These are phyloP conservation scores for Crambe crambe DNA, from an alignment of 37 sponge, comb jelly and placozoan genomes.

Conservation along the genomic window DNA sequence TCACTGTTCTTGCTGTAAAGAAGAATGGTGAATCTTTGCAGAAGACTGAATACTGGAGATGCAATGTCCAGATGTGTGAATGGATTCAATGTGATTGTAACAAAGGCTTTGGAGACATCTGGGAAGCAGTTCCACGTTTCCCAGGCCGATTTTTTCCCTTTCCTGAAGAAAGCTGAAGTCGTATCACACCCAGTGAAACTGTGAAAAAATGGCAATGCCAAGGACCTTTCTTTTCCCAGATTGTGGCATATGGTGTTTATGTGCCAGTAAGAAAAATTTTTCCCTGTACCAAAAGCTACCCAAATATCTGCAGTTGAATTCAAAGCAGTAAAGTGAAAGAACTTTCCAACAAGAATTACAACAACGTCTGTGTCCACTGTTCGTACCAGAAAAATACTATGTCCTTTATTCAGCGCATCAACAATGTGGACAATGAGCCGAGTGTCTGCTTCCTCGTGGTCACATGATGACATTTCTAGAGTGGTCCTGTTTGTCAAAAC, in stretches of 20 bases:
- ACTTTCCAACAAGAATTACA: neutral
- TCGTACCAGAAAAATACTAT: neutral
- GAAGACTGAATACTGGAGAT: too few relatives aligned
- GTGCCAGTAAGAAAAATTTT: neutral
- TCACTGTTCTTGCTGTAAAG: too few relatives aligned
- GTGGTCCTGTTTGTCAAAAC: neutral
- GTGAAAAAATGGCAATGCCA: neutral
- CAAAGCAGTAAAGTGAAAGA: neutral
- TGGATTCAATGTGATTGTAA: too few relatives aligned
- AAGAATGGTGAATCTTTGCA: too few relatives aligned
- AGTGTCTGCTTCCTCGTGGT: slow-evolving; percentile 16
- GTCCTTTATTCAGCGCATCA: slow-evolving; percentile 7
- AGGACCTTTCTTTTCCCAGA: neutral
- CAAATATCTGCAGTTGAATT: neutral
- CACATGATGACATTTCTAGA: slow-evolving; percentile 6
- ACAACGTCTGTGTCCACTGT: slow-evolving; percentile 29
- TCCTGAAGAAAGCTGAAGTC: neutral
- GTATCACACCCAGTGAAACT: neutral
- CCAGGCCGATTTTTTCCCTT: slow-evolving; percentile 2
- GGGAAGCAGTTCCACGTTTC: neutral
- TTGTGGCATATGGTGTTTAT: neutral
- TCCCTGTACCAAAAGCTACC: slow-evolving; percentile 3
- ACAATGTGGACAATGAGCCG: slow-evolving; percentile 4
- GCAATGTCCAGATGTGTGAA: too few relatives aligned
- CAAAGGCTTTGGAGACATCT: neutral